A percentile compares a stretch with the other conserved stretches of the same genome.
These are phyloP conservation scores for Glareola pratincola DNA, from an alignment of 2,113 vertebrate genomes.

Conservation along the genomic window DNA sequence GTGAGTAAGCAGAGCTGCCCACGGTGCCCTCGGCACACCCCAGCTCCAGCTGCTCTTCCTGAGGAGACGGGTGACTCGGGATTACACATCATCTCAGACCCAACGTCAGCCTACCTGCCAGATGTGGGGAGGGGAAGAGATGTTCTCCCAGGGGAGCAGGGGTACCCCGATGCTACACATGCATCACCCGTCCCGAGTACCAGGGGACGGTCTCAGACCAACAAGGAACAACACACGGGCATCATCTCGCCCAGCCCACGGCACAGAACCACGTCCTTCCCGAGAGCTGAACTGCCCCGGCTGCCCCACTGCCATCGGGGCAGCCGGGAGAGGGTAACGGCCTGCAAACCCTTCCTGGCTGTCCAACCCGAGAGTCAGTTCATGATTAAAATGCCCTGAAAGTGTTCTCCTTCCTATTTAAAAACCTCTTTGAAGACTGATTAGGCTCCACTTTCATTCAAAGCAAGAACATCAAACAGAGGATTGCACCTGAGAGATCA, in stretches of 20 bases:
- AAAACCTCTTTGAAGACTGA: not conserved
- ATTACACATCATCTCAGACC: not conserved
- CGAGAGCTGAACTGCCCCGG: accelerated
- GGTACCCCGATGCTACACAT: not conserved
- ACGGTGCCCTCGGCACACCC: accelerated
- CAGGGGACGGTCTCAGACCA: accelerated
- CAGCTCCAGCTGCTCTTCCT: not conserved
- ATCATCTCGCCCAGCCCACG: accelerated
- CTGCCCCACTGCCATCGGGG: not conserved
- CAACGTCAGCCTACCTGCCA: too few species aligned
- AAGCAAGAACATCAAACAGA: not conserved
- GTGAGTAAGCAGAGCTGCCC: not conserved
- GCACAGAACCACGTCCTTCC: not conserved
- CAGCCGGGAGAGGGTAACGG: accelerated
- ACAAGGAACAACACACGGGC: not conserved
- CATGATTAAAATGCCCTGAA: not conserved
- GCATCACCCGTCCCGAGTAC: accelerated
- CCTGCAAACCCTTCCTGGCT: not conserved
- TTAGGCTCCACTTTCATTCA: not conserved
- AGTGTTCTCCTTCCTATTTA: not conserved
- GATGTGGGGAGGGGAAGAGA: not conserved
- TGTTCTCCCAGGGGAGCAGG: not conserved
- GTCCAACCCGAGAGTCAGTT: not conserved
- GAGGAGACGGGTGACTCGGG: accelerated
- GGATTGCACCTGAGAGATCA: not conserved